Percentiles rank a stretch among this genome's conserved stretches.
phyloP scores from a whole-genome alignment of 2,888 invertebrate species.

The Tachystola acroxantha region DNA sequence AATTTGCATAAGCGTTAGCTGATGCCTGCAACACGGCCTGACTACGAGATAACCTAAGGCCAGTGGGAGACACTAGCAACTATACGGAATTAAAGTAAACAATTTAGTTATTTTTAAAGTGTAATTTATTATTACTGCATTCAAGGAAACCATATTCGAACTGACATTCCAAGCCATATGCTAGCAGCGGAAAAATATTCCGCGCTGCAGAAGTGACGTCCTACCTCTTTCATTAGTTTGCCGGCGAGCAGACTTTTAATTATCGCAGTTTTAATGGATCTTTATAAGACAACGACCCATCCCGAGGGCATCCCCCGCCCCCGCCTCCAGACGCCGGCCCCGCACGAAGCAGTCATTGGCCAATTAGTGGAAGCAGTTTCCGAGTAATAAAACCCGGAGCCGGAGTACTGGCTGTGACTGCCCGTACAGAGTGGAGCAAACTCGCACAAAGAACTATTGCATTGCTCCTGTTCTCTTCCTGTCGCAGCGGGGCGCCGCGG shows the following conservation, averaged over 20 bases:
- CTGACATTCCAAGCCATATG: too few relatives aligned
- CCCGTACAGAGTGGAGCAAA: constrained; percentile 11
- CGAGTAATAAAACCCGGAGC: constrained; percentile 12
- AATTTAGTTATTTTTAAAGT: too few relatives aligned
- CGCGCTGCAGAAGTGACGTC: too few relatives aligned
- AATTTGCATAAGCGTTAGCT: background rate
- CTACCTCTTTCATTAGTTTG: background rate
- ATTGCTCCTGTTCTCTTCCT: constrained; percentile 8
- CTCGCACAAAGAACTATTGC: constrained; percentile 11
- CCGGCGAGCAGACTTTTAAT: constrained; percentile 5
- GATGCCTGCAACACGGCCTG: too few relatives aligned
- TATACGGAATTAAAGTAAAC: too few relatives aligned
- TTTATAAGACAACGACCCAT: constrained; percentile 4
- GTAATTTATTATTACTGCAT: too few relatives aligned
- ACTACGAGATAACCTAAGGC: too few relatives aligned
- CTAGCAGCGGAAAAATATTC: too few relatives aligned
- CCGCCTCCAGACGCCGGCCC: too few relatives aligned
- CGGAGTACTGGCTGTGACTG: constrained; percentile 1
- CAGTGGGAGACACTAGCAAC: too few relatives aligned
- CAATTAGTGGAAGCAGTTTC: constrained; percentile 12
- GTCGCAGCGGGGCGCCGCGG: constrained; percentile 6
- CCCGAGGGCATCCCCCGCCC: background rate
- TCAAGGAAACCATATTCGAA: too few relatives aligned
- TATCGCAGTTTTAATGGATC: constrained; percentile 6
- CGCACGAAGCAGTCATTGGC: constrained; percentile 11